Evolutionary conservation across 2,113 vertebrate genomes (phyloP).

Genomic region (Aegithalos caudatus): DNA sequence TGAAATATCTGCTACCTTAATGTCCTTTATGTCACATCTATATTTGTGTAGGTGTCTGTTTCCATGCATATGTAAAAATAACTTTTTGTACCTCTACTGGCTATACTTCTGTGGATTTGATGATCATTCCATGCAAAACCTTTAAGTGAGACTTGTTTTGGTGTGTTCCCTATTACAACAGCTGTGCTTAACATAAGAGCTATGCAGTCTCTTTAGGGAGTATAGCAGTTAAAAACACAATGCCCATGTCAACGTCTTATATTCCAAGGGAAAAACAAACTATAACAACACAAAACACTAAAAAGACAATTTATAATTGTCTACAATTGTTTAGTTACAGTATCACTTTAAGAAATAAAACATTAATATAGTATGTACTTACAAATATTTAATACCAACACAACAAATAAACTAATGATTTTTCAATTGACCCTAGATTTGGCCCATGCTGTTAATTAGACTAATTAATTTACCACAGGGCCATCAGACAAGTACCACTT

Average conservation of each 20-base stretch:
- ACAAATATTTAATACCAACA: not conserved
- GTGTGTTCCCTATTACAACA: not conserved
- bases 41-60: not conserved
- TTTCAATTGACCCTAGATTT: constrained; percentile 12
- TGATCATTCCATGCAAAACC: not conserved
- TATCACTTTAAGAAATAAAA: not conserved
- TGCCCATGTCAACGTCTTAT: not conserved
- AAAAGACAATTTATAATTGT: not conserved
- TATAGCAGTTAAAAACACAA: not conserved
- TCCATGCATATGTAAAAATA: not conserved
- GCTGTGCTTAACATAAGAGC: not conserved
- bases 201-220: not conserved
- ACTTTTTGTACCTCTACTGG: not conserved
- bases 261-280: not conserved
- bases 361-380: not conserved
- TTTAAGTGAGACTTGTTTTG: not conserved
- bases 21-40: not conserved
- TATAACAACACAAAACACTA: not conserved
- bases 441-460: not conserved
- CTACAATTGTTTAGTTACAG: not conserved
- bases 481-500: not conserved
- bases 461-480: not conserved
- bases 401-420: not conserved
- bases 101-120: not conserved
- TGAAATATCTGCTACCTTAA: not conserved